A percentile compares a stretch with the other conserved stretches of the same genome.
Evolutionary conservation across 2,113 vertebrate genomes (phyloP).

Genomic region (Rhea americana): DNA sequence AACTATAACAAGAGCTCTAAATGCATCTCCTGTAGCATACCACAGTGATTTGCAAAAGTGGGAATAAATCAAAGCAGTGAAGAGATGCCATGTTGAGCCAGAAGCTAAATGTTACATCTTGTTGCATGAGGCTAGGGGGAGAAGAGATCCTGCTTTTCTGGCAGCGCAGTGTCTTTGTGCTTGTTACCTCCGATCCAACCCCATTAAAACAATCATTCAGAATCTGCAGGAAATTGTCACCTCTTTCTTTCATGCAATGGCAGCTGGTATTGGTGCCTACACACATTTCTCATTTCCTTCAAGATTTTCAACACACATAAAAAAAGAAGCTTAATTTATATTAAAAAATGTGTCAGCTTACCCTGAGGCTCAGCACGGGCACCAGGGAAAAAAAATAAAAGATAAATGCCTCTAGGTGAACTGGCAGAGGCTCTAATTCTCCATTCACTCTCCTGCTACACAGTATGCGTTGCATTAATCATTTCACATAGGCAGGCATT

Average conservation of each 20-base stretch:
- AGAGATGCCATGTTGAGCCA: slow-evolving; percentile 74
- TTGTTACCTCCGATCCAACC: slow-evolving; percentile 65
- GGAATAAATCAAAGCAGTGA: slow-evolving; percentile 78
- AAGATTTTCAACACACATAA: slow-evolving; percentile 70
- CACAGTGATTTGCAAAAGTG: slow-evolving; percentile 78
- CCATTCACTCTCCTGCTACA: slow-evolving; percentile 54
- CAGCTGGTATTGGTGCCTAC: slow-evolving; percentile 72
- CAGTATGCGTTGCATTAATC: slow-evolving; percentile 71
- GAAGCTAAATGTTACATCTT: slow-evolving; percentile 81
- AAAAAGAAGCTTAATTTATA: slow-evolving; percentile 76
- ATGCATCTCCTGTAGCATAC: slow-evolving; percentile 70
- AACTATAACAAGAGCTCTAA: slow-evolving; percentile 70
- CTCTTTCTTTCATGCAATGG: slow-evolving; percentile 71
- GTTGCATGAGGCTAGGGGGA: slow-evolving; percentile 63
- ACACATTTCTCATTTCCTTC: slow-evolving; percentile 73
- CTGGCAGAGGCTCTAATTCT: slow-evolving; percentile 68
- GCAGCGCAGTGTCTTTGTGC: slow-evolving; percentile 67
- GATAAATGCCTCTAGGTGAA: slow-evolving; percentile 76
- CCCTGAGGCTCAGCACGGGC: slow-evolving; percentile 70
- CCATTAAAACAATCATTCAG: slow-evolving; percentile 76
- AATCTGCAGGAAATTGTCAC: slow-evolving; percentile 72
- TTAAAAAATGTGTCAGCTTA: slow-evolving; percentile 76
- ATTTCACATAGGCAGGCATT: slow-evolving; percentile 59
- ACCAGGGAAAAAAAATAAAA: slow-evolving; percentile 67
- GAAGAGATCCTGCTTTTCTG: slow-evolving; percentile 65